Evolutionary conservation across 2,797 vertebrate species (phyloP), one percentile per base, ranked within the genome.

Genomic region (Periophthalmus magnuspinnatus): DNA sequence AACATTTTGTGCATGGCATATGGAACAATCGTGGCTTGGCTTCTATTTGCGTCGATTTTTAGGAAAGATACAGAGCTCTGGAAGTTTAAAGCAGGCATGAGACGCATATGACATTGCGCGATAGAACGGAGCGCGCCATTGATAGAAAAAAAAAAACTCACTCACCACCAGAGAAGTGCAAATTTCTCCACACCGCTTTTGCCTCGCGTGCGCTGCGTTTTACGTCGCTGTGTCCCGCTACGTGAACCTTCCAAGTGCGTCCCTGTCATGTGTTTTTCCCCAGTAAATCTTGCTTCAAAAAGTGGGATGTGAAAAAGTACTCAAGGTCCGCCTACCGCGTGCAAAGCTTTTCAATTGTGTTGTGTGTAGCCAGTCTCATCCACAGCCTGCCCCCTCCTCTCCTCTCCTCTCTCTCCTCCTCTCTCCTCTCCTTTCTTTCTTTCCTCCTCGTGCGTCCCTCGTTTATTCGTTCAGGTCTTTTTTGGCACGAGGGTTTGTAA

Each of bases 321-420:
- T 70, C 73, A 56, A 84, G 90, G 75, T 89, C 91, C 91, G 90
- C 93, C 93, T 84, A 77, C 91, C 63, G 75, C 79, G 71, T 79
- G 58, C 72, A 74, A 79, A 58, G 59, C 61, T 61, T 82, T 86
- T 80, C 82, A 78, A 81, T 75, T 8, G 67, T 58, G 67, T 54
- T 57, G 55, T 74, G 61, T 65, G 72, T 67, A 57, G 70, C 58
- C 71, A 74, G 68, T 72, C 10, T 33, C 68, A 48, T 59, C 73
- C 28, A 38, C 58, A 47, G 13, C 21, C 41, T 22, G 19, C 22
- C 38, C 36, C n/a, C 36, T 19, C 21, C 21, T 60, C 58, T 36
- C 32, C 19, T 36, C 33, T 24, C 54, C 33, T 10, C 5, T 60
- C 59, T 38, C 32, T 9, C 32, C 7, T 16, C n/a, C 24, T 14